A percentile compares a stretch with the other conserved stretches of the same genome.
phyloP scores from a whole-genome alignment of 1,140 invertebrate genomes.

The Atta texana region DNA sequence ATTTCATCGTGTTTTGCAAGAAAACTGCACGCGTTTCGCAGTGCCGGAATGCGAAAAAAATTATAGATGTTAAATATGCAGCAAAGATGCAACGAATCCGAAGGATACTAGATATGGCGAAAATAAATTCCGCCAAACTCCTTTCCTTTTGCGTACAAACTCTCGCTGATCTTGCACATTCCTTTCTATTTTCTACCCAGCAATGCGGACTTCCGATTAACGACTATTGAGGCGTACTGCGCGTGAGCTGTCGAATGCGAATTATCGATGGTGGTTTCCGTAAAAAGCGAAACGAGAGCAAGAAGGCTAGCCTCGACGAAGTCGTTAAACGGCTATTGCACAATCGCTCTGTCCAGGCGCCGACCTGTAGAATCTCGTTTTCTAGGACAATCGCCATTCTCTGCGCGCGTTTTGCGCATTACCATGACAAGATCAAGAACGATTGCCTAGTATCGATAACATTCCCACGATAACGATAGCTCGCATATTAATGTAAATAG shows the following conservation, averaged over 20 bases:
- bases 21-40: neutral
- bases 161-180: neutral
- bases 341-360: slow-evolving; percentile 64
- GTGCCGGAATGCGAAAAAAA: neutral
- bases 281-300: slow-evolving; percentile 36
- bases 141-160: neutral
- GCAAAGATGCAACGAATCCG: neutral
- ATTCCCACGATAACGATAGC: slow-evolving; percentile 66
- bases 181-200: neutral
- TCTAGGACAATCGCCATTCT: slow-evolving; percentile 76
- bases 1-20: slow-evolving; percentile 32
- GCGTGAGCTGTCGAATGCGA: neutral
- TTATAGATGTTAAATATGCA: neutral
- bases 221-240: neutral
- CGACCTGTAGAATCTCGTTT: slow-evolving; percentile 72
- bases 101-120: neutral
- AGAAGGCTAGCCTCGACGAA: slow-evolving; percentile 48
- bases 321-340: slow-evolving; percentile 66
- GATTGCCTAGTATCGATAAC: slow-evolving; percentile 57
- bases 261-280: slow-evolving; percentile 28
- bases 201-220: slow-evolving; percentile 36
- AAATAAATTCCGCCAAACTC: neutral
- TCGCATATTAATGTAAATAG: neutral
- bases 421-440: slow-evolving; percentile 73
- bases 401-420: slow-evolving; percentile 53